These are phyloP conservation scores for Pteromalus puparum DNA, from an alignment of 1,140 invertebrate species.

Conservation along the genomic window DNA sequence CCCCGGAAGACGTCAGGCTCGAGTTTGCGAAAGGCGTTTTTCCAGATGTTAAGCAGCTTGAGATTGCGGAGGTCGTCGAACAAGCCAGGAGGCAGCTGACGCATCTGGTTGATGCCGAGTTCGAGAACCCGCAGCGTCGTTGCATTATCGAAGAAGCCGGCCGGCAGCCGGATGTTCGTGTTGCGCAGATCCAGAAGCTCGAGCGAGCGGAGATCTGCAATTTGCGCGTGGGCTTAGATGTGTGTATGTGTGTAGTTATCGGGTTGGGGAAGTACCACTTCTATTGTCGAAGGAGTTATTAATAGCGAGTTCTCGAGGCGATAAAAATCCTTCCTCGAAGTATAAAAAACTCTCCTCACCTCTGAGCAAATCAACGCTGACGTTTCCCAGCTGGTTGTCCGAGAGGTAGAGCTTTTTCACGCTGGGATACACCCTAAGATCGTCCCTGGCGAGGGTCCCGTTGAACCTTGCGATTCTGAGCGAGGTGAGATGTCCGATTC, in stretches of 20 bases:
- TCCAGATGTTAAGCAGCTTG: slow-evolving; percentile 79
- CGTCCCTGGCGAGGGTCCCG: slow-evolving; percentile 3
- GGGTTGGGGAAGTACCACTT: no score
- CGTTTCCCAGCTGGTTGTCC: slow-evolving; percentile 36
- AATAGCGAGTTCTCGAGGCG: no score
- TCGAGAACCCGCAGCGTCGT: slow-evolving; percentile 78
- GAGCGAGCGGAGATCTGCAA: slow-evolving; percentile 58
- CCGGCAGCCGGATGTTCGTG: slow-evolving; percentile 72
- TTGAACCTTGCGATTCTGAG: slow-evolving; percentile 27
- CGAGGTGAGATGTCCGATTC: neutral
- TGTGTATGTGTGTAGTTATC: neutral
- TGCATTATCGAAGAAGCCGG: slow-evolving; percentile 62
- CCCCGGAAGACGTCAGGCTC: slow-evolving; percentile 78
- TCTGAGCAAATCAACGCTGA: slow-evolving; percentile 18
- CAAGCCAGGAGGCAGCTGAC: slow-evolving; percentile 76
- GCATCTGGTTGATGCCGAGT: slow-evolving; percentile 79
- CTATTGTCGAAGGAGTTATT: no score
- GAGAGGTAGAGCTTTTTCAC: slow-evolving; percentile 17
- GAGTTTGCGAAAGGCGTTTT: slow-evolving; percentile 79
- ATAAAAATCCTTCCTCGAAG: no score
- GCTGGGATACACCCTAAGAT: slow-evolving; percentile 33
- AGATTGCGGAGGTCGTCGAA: slow-evolving; percentile 79
- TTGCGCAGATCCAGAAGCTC: slow-evolving; percentile 62
- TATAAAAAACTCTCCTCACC: no score
- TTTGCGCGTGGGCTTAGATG: slow-evolving; percentile 50